A percentile compares a stretch with the other conserved stretches of the same genome.
These are phyloP conservation scores for Ectemnius lituratus DNA, from an alignment of 2,888 invertebrate genomes.

Conservation along the genomic window DNA sequence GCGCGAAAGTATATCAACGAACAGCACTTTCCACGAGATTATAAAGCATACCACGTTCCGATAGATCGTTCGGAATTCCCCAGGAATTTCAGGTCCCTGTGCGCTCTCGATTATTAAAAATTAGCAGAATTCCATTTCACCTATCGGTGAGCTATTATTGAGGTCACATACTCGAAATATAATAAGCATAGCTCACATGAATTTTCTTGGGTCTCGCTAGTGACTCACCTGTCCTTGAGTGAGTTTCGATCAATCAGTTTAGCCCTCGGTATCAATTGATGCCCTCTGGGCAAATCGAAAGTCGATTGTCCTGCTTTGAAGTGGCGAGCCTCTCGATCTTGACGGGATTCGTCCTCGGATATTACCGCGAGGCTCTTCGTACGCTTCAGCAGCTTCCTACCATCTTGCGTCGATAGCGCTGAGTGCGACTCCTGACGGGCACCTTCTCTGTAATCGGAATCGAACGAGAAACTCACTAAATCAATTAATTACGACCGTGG, in stretches of 20 bases:
- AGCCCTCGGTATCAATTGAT: constrained; percentile 89
- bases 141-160: neutral
- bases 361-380: constrained; percentile 88
- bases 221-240: constrained; percentile 84
- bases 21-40: too few species aligned
- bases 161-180: neutral
- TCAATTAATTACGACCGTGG: too few species aligned
- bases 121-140: too few species aligned
- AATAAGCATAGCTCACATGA: neutral
- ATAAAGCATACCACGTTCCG: too few species aligned
- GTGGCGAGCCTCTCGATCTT: constrained; percentile 63
- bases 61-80: too few species aligned
- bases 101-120: too few species aligned
- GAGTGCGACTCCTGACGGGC: constrained; percentile 66
- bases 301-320: constrained; percentile 67
- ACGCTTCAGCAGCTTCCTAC: constrained; percentile 79
- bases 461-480: constrained; percentile 4
- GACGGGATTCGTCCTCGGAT: constrained; percentile 87
- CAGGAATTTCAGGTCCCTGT: too few species aligned
- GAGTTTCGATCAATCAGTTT: constrained; percentile 88
- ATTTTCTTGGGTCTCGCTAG: neutral
- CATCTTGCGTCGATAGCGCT: constrained; percentile 68
- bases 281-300: constrained; percentile 83
- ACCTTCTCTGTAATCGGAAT: constrained; percentile 62
- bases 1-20: neutral